A percentile compares a stretch with the other conserved stretches of the same genome.
phyloP scores from a whole-genome alignment of 2,113 vertebrate genomes.

The Centropus bengalensis region DNA sequence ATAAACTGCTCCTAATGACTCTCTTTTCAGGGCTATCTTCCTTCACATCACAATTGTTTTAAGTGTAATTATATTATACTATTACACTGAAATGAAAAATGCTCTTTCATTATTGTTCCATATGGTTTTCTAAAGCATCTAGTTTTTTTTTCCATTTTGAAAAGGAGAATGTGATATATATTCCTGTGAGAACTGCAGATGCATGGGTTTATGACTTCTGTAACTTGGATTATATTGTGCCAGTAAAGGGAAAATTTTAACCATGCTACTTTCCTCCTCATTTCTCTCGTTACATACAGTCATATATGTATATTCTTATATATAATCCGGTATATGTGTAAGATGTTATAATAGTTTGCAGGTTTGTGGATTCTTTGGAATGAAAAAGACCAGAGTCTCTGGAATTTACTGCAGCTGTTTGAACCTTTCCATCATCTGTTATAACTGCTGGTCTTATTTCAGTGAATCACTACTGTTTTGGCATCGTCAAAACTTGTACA shows the following conservation, averaged over 20 bases:
- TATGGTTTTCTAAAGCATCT: not conserved
- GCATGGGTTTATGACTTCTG: not conserved
- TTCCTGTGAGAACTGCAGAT: not conserved
- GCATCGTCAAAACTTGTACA: not conserved
- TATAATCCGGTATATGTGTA: not conserved
- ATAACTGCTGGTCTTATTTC: not conserved
- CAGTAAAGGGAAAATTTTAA: not conserved
- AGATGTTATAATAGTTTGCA: not conserved
- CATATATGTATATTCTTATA: not conserved
- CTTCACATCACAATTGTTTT: not conserved
- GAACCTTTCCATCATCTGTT: not conserved
- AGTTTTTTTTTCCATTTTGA: not conserved
- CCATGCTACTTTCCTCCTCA: not conserved
- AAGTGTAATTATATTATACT: not conserved
- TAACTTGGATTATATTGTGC: not conserved
- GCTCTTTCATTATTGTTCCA: not conserved
- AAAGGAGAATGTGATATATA: not conserved
- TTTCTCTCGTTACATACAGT: not conserved
- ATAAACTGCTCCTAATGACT: not conserved
- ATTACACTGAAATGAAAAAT: not conserved
- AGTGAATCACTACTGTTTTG: not conserved
- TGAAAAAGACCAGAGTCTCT: not conserved
- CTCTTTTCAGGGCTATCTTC: not conserved
- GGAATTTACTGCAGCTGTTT: not conserved
- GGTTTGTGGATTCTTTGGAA: not conserved